phyloP scores from a whole-genome alignment of 2,113 vertebrate genomes.

The Gobiocypris rarus region DNA sequence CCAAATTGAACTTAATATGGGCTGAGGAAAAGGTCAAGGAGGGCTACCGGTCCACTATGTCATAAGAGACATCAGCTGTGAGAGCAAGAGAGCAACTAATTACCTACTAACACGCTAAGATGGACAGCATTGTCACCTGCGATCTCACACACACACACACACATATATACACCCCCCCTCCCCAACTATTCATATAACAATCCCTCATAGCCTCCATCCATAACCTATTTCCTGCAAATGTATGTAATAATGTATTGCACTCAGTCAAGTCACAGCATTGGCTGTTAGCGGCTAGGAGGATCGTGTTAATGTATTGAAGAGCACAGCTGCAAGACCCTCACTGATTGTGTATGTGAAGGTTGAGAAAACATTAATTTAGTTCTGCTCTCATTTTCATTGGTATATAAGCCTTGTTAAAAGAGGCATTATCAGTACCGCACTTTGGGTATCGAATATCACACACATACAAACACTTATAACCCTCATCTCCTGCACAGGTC shows the following conservation, averaged over 20 bases:
- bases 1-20: constrained; percentile 56
- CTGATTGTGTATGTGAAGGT: neutral
- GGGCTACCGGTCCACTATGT: constrained; percentile 31
- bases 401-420: constrained; percentile 22
- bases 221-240: neutral
- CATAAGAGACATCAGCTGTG: constrained; percentile 33
- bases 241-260: constrained; percentile 14
- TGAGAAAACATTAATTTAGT: neutral
- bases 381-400: neutral
- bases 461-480: neutral
- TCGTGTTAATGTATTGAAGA: neutral
- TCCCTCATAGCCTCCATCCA: neutral
- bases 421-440: constrained; percentile 4
- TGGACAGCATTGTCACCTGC: constrained; percentile 9
- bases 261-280: neutral
- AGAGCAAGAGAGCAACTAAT: constrained; percentile 49
- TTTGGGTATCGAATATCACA: constrained; percentile 46
- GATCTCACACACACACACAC: neutral
- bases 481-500: constrained; percentile 31
- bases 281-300: neutral
- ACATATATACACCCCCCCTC: neutral
- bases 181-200: neutral
- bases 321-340: neutral
- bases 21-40: constrained; percentile 57
- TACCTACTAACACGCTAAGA: constrained; percentile 52